Evolutionary conservation across 2,888 invertebrate genomes (phyloP).

Genomic region (Chymomyza procnemis): DNA sequence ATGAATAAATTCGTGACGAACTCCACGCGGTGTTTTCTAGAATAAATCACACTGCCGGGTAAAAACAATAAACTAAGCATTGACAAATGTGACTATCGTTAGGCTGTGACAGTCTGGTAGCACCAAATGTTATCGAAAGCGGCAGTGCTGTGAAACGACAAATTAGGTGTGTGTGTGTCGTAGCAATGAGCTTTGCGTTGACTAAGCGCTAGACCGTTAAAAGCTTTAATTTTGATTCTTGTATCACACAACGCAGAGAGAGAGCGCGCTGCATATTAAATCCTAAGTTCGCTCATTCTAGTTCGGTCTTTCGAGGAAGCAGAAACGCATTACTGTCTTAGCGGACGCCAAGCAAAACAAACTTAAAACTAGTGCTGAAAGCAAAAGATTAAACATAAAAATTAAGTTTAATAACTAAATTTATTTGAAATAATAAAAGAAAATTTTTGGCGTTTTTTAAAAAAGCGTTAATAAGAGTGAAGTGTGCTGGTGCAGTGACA

Average conservation of each 20-base stretch:
- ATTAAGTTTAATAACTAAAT: conserved; percentile 7
- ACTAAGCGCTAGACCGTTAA: background rate
- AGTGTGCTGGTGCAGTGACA: background rate
- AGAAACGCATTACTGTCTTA: conserved; percentile 59
- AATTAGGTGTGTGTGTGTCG: background rate
- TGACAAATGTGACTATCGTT: background rate
- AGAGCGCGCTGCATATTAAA: conserved; percentile 39
- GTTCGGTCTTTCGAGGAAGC: conserved; percentile 76
- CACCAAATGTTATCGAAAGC: background rate
- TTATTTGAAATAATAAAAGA: background rate
- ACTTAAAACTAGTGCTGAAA: conserved; percentile 49
- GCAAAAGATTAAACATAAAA: conserved; percentile 32
- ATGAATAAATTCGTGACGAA: background rate
- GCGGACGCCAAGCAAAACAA: conserved; percentile 42
- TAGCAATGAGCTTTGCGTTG: background rate
- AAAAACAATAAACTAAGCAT: background rate
- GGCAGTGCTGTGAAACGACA: background rate
- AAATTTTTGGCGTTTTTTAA: background rate
- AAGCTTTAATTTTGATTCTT: background rate
- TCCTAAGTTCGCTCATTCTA: conserved; percentile 73
- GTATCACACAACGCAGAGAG: background rate
- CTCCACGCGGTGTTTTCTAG: background rate
- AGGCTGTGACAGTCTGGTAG: background rate
- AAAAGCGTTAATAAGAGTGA: background rate
- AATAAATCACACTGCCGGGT: background rate